These are phyloP conservation scores for Aurelia coerulea DNA, from an alignment of 30 jellyfish, hydroid and myxozoan genomes.

Conservation along the genomic window DNA sequence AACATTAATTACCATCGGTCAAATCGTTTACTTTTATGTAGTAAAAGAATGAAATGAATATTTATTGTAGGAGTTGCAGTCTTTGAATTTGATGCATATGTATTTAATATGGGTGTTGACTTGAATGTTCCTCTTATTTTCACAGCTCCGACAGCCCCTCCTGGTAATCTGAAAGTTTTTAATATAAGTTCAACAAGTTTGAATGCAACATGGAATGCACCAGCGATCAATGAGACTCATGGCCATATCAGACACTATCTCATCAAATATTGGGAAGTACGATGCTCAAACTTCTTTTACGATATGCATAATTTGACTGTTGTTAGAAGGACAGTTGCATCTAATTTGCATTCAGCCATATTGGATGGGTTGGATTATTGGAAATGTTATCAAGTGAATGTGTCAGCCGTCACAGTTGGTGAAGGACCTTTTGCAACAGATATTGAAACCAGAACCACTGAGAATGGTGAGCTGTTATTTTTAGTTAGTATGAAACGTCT, in stretches of 20 bases:
- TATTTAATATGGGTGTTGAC: background rate
- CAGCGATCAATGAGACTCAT: background rate
- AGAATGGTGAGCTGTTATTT: too few relatives aligned
- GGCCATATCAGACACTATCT: background rate
- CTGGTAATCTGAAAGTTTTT: background rate
- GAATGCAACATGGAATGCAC: slow-evolving; percentile 4
- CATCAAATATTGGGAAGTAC: background rate
- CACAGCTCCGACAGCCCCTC: slow-evolving; percentile 20
- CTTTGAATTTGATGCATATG: too few relatives aligned
- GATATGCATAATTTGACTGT: background rate
- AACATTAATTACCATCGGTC: too few relatives aligned
- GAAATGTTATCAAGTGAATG: slow-evolving; percentile 6
- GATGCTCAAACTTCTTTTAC: background rate
- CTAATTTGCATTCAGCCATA: background rate
- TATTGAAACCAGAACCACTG: too few relatives aligned
- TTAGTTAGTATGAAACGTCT: too few relatives aligned
- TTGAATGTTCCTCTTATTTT: too few relatives aligned
- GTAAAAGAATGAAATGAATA: too few relatives aligned
- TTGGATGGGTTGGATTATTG: background rate
- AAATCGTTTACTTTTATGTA: too few relatives aligned
- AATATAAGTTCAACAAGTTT: slow-evolving; percentile 8
- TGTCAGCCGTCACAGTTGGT: background rate
- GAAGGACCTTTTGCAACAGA: background rate
- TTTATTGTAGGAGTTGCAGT: too few relatives aligned
- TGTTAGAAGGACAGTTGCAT: background rate